Conservation (phyloP, 2,888 invertebrate genomes). For the Diplolepis rosae region DNA sequence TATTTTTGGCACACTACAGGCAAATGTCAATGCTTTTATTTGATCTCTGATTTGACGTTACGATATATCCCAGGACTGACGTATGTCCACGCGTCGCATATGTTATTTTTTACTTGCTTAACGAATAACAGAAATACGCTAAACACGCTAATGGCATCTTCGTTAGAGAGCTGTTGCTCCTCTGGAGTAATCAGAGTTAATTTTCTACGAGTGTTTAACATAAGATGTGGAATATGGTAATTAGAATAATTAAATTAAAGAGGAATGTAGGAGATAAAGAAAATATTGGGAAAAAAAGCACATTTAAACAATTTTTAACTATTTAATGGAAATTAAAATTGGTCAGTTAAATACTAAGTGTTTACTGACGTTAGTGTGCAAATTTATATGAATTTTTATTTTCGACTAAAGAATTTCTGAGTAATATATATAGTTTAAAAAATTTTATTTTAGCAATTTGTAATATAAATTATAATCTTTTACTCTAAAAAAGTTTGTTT, state of each 20-base stretch:
- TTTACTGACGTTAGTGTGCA: too few species aligned
- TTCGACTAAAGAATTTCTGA: too few species aligned
- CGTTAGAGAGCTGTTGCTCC: conserved; percentile 8
- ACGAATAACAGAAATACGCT: conserved; percentile 25
- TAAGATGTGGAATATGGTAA: background rate
- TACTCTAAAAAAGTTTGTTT: too few species aligned
- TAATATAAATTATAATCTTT: too few species aligned
- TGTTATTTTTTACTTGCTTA: conserved; percentile 31
- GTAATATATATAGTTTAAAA: too few species aligned
- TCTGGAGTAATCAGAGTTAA: conserved; percentile 9
- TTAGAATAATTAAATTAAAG: background rate
- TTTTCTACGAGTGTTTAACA: conserved; percentile 15
- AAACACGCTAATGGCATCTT: conserved; percentile 17
- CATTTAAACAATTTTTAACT: too few species aligned
- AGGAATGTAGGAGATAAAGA: background rate
- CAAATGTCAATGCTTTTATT: conserved; percentile 49
- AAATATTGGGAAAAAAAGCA: too few species aligned
- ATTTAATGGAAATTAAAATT: too few species aligned
- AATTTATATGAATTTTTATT: too few species aligned
- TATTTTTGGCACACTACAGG: conserved; percentile 55
- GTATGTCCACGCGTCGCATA: conserved; percentile 43
- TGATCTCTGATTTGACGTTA: conserved; percentile 47
- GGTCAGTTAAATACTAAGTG: too few species aligned
- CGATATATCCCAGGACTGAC: conserved; percentile 48
- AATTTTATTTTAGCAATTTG: too few species aligned